Conservation (phyloP, 1,140 invertebrate species). For the Oedothorax gibbosus region DNA sequence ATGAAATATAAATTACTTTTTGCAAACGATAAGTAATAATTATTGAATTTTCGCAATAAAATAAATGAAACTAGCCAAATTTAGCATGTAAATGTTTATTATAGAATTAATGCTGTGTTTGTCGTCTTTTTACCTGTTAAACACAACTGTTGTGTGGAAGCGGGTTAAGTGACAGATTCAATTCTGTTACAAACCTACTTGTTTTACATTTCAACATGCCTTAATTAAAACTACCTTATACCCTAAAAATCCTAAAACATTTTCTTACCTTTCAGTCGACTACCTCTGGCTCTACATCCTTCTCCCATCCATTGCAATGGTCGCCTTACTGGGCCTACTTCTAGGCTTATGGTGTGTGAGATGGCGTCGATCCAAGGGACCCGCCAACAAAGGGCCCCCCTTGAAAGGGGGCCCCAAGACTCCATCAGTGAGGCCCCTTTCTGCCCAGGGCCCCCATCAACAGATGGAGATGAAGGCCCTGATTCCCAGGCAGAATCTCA, state of each 20-base stretch:
- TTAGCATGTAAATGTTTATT: too few relatives aligned
- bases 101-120: too few relatives aligned
- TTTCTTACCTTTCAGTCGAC: constrained; percentile 59
- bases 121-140: too few relatives aligned
- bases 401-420: constrained; percentile 35
- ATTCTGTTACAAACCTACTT: too few relatives aligned
- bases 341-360: constrained; percentile 67
- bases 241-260: neutral
- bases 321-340: constrained; percentile 71
- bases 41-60: too few relatives aligned
- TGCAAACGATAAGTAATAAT: too few relatives aligned
- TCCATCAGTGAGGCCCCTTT: constrained; percentile 28
- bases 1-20: too few relatives aligned
- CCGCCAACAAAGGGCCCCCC: constrained; percentile 17
- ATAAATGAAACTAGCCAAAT: too few relatives aligned
- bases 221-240: too few relatives aligned
- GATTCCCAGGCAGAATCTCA: constrained; percentile 72
- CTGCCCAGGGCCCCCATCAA: constrained; percentile 42
- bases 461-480: constrained; percentile 79
- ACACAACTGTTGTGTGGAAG: too few relatives aligned
- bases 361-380: constrained; percentile 56
- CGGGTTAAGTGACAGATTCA: too few relatives aligned
- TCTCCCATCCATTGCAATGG: constrained; percentile 71
- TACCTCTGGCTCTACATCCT: constrained; percentile 73
- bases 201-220: too few relatives aligned